These are phyloP conservation scores for Halocynthia roretzi DNA, from an alignment of 23 tunicate genomes.

Conservation along the genomic window DNA sequence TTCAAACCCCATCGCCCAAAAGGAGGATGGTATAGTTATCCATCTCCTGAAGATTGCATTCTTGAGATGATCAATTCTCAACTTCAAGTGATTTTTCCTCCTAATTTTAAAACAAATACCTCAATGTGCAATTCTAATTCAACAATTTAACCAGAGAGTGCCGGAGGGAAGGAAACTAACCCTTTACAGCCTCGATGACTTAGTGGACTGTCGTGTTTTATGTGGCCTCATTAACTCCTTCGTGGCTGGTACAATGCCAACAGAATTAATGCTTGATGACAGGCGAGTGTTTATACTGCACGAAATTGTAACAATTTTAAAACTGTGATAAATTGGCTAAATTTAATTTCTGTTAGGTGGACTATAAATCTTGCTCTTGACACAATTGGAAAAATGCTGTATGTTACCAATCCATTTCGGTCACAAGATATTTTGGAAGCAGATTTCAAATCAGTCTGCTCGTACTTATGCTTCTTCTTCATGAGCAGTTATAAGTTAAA, in stretches of 20 bases:
- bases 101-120: neutral
- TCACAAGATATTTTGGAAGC: constrained; percentile 75
- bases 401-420: constrained; percentile 68
- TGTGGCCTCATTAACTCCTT: constrained; percentile 88
- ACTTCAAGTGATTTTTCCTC: constrained; percentile 29
- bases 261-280: constrained; percentile 85
- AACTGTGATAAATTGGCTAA: neutral
- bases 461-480: constrained; percentile 74
- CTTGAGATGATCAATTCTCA: constrained; percentile 83
- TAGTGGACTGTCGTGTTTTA: constrained; percentile 68
- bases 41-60: constrained; percentile 82
- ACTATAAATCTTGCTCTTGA: constrained; percentile 62
- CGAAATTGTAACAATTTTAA: neutral
- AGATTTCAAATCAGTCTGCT: constrained; percentile 62
- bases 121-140: no score
- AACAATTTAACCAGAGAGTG: constrained; percentile 26
- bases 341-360: constrained; percentile 35
- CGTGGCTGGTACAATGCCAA: constrained; percentile 73
- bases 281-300: constrained; percentile 18
- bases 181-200: constrained; percentile 70
- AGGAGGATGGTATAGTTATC: constrained; percentile 90
- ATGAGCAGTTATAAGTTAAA: constrained; percentile 52
- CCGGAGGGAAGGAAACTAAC: constrained; percentile 77
- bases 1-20: constrained; percentile 48
- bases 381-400: constrained; percentile 66